phyloP scores from a whole-genome alignment of 2,113 vertebrate genomes.

The Tringa solitaria region DNA sequence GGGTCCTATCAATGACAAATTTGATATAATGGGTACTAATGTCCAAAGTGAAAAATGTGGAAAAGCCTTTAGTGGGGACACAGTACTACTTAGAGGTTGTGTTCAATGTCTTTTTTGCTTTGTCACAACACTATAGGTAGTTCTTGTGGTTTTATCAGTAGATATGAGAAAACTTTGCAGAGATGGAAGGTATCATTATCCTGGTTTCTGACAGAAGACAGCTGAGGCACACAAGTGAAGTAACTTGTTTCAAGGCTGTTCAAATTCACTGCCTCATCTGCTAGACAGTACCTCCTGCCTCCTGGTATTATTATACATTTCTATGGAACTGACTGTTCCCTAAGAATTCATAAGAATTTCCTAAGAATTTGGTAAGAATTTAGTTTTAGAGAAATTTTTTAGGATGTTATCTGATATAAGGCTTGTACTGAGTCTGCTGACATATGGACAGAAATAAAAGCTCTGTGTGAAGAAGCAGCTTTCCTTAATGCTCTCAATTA shows the following conservation, averaged over 20 bases:
- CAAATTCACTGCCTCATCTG: not conserved
- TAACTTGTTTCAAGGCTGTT: not conserved
- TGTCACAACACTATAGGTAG: not conserved
- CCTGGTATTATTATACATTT: not conserved
- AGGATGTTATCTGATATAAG: not conserved
- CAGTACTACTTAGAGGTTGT: not conserved
- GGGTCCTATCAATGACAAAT: not conserved
- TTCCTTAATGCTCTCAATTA: slow-evolving; percentile 46
- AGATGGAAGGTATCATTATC: not conserved
- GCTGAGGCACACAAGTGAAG: not conserved
- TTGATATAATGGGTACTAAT: not conserved
- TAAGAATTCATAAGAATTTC: not conserved
- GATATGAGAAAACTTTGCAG: not conserved
- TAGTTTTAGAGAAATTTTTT: not conserved
- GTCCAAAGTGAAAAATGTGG: not conserved
- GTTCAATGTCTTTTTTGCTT: not conserved
- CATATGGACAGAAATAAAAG: slow-evolving; percentile 30
- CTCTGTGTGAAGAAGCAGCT: slow-evolving; percentile 1
- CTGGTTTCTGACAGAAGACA: not conserved
- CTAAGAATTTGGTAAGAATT: not conserved
- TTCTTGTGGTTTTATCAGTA: not conserved
- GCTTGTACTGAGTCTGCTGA: not conserved
- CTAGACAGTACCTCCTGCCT: not conserved
- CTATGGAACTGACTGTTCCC: not conserved
- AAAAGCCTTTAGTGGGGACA: not conserved